A percentile compares a stretch with the other conserved stretches of the same genome.
These are phyloP conservation scores for Gambusia holbrooki DNA, from an alignment of 2,113 vertebrate genomes.

Conservation along the genomic window DNA sequence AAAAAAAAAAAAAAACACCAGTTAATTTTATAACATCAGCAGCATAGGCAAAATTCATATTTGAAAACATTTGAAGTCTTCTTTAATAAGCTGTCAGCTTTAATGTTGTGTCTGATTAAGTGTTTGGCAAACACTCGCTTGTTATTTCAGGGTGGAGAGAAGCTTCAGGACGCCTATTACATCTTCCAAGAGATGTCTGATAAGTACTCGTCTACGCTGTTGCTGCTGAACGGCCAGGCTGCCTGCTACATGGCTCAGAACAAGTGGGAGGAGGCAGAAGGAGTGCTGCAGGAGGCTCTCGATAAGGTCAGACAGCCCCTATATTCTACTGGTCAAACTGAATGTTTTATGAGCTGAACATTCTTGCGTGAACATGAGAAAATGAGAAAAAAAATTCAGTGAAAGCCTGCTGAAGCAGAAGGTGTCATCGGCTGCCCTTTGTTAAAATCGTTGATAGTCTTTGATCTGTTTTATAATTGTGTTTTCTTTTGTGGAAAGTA, in stretches of 20 bases:
- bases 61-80: background rate
- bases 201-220: slow-evolving; percentile 89
- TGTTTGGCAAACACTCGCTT: background rate
- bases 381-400: too few relatives aligned
- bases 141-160: slow-evolving; percentile 88
- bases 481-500: too few relatives aligned
- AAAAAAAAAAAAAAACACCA: background rate
- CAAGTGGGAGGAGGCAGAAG: slow-evolving; percentile 94
- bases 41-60: too few relatives aligned
- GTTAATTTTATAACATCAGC: background rate
- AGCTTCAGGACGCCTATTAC: slow-evolving; percentile 96
- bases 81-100: background rate
- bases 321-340: background rate
- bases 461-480: too few relatives aligned
- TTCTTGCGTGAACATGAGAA: background rate
- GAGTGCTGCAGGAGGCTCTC: slow-evolving; percentile 85
- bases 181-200: slow-evolving; percentile 98
- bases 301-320: slow-evolving; percentile 62
- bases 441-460: background rate
- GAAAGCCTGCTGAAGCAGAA: background rate
- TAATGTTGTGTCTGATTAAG: background rate
- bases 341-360: background rate
- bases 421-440: background rate
- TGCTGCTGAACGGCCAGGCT: slow-evolving; percentile 92
- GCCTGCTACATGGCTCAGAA: slow-evolving; percentile 93